phyloP scores from a whole-genome alignment of 2,888 invertebrate species.

The Coenonympha arcania region DNA sequence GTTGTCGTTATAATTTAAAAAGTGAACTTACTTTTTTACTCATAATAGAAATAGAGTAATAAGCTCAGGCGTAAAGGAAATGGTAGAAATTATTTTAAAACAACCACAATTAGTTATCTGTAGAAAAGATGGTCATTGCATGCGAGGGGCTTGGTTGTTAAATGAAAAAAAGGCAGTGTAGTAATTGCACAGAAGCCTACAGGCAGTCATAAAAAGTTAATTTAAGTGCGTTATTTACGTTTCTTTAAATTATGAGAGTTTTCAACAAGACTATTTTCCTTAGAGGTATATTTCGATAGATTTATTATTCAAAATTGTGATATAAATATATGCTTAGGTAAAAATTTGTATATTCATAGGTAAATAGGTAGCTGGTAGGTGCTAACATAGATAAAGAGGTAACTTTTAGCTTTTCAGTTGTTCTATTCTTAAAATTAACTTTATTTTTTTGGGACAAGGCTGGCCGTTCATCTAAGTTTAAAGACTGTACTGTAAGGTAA shows the following conservation, averaged over 20 bases:
- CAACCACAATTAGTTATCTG: slow-evolving; percentile 7
- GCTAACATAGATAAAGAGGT: no score
- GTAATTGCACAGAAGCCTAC: slow-evolving; percentile 9
- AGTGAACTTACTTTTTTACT: neutral
- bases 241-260: neutral
- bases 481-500: no score
- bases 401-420: no score
- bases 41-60: neutral
- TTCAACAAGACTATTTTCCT: neutral
- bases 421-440: no score
- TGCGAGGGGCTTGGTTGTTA: slow-evolving; percentile 13
- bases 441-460: no score
- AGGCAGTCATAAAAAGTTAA: slow-evolving; percentile 5
- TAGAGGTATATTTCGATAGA: neutral
- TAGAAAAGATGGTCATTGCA: slow-evolving; percentile 11
- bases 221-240: neutral
- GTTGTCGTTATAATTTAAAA: no score
- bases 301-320: neutral
- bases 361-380: no score
- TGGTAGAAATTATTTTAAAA: slow-evolving; percentile 7
- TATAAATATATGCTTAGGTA: no score
- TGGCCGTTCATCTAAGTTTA: no score
- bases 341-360: no score
- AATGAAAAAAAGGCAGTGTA: neutral
- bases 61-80: slow-evolving; percentile 4